Evolutionary conservation across 2,797 vertebrate species (phyloP).

Genomic region (Hemitrygon akajei): DNA sequence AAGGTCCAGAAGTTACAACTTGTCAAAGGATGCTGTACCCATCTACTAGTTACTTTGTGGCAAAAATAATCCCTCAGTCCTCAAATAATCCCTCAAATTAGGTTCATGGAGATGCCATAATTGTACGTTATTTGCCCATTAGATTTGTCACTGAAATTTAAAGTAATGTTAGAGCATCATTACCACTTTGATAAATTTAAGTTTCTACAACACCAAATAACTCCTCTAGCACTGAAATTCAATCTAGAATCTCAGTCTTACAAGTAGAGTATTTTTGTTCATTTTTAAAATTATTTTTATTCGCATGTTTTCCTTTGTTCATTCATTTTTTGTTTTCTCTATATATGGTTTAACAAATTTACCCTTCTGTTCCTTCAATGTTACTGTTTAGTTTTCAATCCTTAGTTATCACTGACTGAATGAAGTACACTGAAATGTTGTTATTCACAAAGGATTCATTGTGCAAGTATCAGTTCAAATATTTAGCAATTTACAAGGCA

Average conservation of each 20-base stretch:
- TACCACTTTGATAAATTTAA: no score
- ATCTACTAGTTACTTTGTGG: background rate
- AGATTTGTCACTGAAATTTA: background rate
- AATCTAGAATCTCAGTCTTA: background rate
- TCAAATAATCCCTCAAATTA: no score
- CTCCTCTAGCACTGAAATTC: background rate
- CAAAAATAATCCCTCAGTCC: background rate
- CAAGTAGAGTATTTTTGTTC: background rate
- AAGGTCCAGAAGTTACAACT: background rate
- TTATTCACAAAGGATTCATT: no score
- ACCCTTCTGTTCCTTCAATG: no score
- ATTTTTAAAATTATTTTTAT: background rate
- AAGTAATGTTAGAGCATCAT: no score
- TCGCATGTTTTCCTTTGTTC: background rate
- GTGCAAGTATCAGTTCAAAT: no score
- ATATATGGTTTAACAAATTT: no score
- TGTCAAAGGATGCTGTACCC: background rate
- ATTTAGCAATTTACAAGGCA: no score
- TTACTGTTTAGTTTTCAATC: no score
- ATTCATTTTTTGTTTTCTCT: background rate
- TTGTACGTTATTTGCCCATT: background rate
- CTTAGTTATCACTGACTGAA: no score
- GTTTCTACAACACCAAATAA: background rate
- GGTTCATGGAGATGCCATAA: background rate
- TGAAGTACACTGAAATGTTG: no score